A percentile compares a stretch with the other conserved stretches of the same genome.
Evolutionary conservation across 2,888 invertebrate species (phyloP).

Genomic region (Darwinula stevensoni): DNA sequence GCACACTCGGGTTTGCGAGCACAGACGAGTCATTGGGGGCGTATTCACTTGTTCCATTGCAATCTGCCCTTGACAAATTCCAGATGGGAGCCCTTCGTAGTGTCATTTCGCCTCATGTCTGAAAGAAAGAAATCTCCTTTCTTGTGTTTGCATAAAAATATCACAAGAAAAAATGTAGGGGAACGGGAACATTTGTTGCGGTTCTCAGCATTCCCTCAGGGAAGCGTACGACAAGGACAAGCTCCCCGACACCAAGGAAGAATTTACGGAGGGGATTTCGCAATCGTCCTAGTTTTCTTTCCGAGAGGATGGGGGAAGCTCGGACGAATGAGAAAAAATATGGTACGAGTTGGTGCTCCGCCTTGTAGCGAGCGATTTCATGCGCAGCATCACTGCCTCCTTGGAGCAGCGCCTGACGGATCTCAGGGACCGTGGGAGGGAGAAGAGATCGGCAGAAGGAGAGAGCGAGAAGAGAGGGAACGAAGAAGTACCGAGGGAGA

Average conservation of each 20-base stretch:
- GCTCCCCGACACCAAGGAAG: conserved; percentile 10
- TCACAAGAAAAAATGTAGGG: too few relatives aligned
- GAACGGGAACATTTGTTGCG: conserved; percentile 14
- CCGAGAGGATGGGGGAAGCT: too few relatives aligned
- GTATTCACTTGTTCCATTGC: too few relatives aligned
- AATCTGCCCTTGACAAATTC: too few relatives aligned
- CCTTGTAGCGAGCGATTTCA: conserved; percentile 48
- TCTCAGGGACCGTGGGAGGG: too few relatives aligned
- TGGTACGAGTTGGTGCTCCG: neutral
- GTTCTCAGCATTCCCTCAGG: conserved; percentile 26
- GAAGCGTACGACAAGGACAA: conserved; percentile 16
- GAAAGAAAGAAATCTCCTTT: too few relatives aligned
- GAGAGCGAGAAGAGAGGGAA: conserved; percentile 8
- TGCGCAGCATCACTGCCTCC: conserved; percentile 51
- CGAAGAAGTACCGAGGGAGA: conserved; percentile 15
- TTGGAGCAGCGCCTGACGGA: conserved; percentile 33
- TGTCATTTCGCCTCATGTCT: too few relatives aligned
- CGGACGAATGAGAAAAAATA: neutral
- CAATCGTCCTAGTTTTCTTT: neutral
- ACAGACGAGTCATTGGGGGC: too few relatives aligned
- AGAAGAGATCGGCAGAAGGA: too few relatives aligned
- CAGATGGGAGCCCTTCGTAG: too few relatives aligned
- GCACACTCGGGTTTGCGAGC: too few relatives aligned
- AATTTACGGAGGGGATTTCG: neutral
- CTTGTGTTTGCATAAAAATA: too few relatives aligned